Evolutionary conservation across 2,888 invertebrate genomes (phyloP), one percentile per base, ranked within the genome.

Genomic region (Drosophila ustulata): DNA sequence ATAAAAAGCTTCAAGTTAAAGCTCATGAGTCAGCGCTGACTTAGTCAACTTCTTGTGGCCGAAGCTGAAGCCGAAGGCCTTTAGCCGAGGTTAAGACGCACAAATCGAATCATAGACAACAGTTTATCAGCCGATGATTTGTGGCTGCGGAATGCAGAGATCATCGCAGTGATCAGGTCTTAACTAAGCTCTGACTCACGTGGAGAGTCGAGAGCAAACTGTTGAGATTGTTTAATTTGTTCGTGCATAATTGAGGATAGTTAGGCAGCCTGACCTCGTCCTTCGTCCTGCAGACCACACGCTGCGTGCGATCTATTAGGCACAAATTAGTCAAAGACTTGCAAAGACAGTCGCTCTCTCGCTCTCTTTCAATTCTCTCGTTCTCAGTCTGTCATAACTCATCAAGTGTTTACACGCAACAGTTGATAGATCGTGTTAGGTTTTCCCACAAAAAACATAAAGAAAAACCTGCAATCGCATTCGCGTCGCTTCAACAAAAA

Each of bases 251-350:
- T 30, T 23, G 11, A 23, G 8, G 1, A 4, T 43, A 55, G n/a
- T n/a, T 25, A 6, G 13, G 23, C 13, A 6, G 30, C 51, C 3
- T 37, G 73, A 66, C 65, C 71, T 71, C 66, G 85, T 73, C 79
- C 65, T 51, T 59, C 39, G 11, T 39, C 39, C 39, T 28, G 6
- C 11, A 4, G 74, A 74, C 82, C 88, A 68, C 88, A 66, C 67
- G 72, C 67, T 68, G 82, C 18, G 72, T 67, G 66, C 63, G 71
- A 78, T 71, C 74, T 82, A 88, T 83, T 85, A 82, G 82, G 30
- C 46, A 46, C 59, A 77, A 75, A 82, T 82, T 84, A 84, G 76
- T 65, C 77, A 71, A 75, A 41, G 13, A 13, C 18, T 41, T 52
- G 39, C 30, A 50, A 41, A 41, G 66, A 63, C 64, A 47, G 68